Conservation (phyloP, 2,113 vertebrate species). For the Mormyrus lacerda region DNA sequence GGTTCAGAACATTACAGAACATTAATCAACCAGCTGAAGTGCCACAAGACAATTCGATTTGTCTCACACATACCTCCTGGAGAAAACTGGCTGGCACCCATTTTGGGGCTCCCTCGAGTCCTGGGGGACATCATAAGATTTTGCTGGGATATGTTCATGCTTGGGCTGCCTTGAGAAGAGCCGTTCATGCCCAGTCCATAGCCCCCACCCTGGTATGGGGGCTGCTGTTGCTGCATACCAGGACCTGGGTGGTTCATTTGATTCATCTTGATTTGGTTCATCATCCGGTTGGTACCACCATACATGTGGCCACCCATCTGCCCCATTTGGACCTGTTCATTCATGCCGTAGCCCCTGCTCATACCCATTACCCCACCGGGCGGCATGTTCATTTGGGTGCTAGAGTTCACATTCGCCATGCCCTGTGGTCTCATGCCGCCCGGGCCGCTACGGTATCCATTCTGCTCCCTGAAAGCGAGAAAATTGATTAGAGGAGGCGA, state of each 20-base stretch:
- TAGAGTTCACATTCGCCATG: conserved; percentile 62
- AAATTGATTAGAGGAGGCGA: neutral
- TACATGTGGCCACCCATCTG: conserved; percentile 26
- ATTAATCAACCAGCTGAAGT: neutral
- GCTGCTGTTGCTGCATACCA: conserved; percentile 58
- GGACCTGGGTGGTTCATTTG: conserved; percentile 30
- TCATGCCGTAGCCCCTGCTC: conserved; percentile 58
- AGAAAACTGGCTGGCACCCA: conserved; percentile 83
- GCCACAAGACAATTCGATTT: neutral
- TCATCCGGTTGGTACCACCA: conserved; percentile 15
- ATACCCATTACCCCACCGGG: conserved; percentile 62
- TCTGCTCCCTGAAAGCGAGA: conserved; percentile 73
- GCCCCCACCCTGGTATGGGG: conserved; percentile 70
- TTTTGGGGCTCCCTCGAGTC: conserved; percentile 86
- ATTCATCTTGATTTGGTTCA: conserved; percentile 42
- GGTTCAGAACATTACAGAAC: neutral
- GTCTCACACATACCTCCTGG: conserved; percentile 72
- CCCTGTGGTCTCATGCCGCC: conserved; percentile 67
- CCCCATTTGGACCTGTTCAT: conserved; percentile 47
- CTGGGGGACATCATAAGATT: conserved; percentile 85
- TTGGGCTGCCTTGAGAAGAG: conserved; percentile 79
- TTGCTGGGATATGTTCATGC: conserved; percentile 72
- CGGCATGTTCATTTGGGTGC: conserved; percentile 68
- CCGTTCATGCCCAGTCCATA: conserved; percentile 82
- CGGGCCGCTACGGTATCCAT: conserved; percentile 77